Base-by-base conservation (phyloP, 2,797 vertebrate genomes). In the Alfaro cultratus region DNA sequence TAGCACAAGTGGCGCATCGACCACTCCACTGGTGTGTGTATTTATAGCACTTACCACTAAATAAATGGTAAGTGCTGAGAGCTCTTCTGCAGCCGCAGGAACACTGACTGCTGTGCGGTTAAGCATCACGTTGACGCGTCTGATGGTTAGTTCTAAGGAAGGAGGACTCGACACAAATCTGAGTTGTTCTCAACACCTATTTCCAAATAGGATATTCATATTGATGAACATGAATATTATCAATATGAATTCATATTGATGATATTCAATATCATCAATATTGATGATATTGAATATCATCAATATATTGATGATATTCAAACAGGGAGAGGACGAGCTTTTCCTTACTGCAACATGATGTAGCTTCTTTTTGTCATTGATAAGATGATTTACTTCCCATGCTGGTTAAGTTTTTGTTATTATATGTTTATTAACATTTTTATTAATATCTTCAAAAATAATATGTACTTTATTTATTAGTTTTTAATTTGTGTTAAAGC, bases 1-100 rank as follows among this genome's bases (percentile, higher is more conserved):
- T 83, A 90, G 87, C 88, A 92, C 91, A 85, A 94, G 94, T 92
- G 90, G 89, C 84, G 83, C 91, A 89, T 91, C 90, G 86, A 85
- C 79, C 86, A 76, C 83, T 91, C 80, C 80, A 75, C 94, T 94
- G 94, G 94, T 95, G 89, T 85, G 88, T 75, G 88, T 92, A 91
- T 93, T 94, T 92, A 84, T 80, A 83, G 84, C 86, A 92, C 87
- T 92, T 93, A 87, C 80, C 41, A 87, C 36, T 36, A 31, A 86
- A 91, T 87, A 79, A 88, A 93, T 88, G 85, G 87, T 11, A 5
- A 73, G 6, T n/a, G 67, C 29, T 10, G 74, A 76, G 81, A 60
- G 64, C 73, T 72, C 64, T 49, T 9, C 53, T n/a, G 1, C 51
- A 53, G 6, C 21, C 23, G 23, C 51, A 55, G 26, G n/a, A 60